These are phyloP conservation scores for Oegoconia quadripuncta DNA, from an alignment of 2,888 invertebrate genomes.

Conservation along the genomic window DNA sequence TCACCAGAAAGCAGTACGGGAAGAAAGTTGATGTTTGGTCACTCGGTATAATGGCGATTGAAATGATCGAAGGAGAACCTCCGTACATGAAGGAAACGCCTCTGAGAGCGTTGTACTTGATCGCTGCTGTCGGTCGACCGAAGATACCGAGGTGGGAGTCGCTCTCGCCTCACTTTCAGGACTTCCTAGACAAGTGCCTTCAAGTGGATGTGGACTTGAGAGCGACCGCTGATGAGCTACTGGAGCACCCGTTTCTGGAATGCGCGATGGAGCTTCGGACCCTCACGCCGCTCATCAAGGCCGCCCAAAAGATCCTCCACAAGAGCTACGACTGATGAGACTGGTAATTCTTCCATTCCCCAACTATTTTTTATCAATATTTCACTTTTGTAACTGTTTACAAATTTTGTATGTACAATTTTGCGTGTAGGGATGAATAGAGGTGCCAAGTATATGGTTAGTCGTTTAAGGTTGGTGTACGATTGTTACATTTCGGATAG, in stretches of 20 bases:
- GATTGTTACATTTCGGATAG: constrained; percentile 23
- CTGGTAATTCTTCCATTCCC: constrained; percentile 46
- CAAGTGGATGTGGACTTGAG: constrained; percentile 90
- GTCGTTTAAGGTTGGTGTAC: constrained; percentile 14
- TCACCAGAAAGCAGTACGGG: constrained; percentile 94
- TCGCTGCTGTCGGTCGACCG: constrained; percentile 97
- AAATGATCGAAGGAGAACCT: constrained; percentile 95
- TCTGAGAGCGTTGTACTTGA: constrained; percentile 93
- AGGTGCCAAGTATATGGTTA: constrained; percentile 46
- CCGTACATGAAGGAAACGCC: constrained; percentile 98
- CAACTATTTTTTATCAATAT: constrained; percentile 36
- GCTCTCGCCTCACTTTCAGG: constrained; percentile 86
- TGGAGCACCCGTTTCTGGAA: constrained; percentile 88
- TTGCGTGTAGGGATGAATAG: constrained; percentile 33
- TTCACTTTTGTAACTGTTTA: constrained; percentile 54
- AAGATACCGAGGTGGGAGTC: constrained; percentile 90
- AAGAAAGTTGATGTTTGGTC: constrained; percentile 97
- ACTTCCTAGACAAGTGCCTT: constrained; percentile 92
- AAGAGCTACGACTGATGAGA: constrained; percentile 76
- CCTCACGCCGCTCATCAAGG: constrained; percentile 92
- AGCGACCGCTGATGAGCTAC: constrained; percentile 86
- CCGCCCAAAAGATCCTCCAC: constrained; percentile 91
- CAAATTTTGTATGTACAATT: constrained; percentile 31
- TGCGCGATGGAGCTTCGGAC: constrained; percentile 89
- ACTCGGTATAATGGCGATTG: constrained; percentile 98